phyloP scores from a whole-genome alignment of 2,797 vertebrate species.

The Phataginus tricuspis region DNA sequence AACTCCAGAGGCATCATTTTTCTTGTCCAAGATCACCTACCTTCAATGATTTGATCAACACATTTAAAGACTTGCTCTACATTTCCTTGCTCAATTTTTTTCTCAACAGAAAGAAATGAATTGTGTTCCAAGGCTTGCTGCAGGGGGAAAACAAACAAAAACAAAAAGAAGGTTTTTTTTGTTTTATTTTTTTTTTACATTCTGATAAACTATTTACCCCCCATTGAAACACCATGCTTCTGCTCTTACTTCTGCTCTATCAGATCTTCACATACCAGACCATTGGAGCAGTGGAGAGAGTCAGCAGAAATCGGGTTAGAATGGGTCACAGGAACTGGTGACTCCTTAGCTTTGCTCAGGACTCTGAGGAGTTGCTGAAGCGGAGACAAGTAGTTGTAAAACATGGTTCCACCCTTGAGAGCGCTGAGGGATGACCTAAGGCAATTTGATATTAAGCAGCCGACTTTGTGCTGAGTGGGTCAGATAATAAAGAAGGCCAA shows the following conservation, averaged over 20 bases:
- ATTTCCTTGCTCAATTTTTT: conserved; percentile 82
- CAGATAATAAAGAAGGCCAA: neutral
- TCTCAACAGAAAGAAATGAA: conserved; percentile 79
- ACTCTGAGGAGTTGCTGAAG: neutral
- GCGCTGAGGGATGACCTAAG: neutral
- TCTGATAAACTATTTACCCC: neutral
- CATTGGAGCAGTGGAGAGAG: neutral
- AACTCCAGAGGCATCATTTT: neutral
- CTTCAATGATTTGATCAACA: conserved; percentile 82
- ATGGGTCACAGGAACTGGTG: neutral
- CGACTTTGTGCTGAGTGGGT: neutral
- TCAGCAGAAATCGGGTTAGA: neutral
- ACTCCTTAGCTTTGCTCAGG: neutral
- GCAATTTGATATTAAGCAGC: neutral
- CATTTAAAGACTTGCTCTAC: conserved; percentile 78
- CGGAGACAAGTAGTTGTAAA: neutral
- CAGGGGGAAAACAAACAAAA: conserved; percentile 46
- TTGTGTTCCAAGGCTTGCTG: conserved; percentile 82
- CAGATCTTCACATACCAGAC: neutral
- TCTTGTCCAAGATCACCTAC: conserved; percentile 55
- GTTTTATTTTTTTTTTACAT: neutral
- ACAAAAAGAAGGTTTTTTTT: neutral
- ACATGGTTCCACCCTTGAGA: neutral
- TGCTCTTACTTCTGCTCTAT: neutral
- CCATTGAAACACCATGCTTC: neutral